Evolutionary conservation across 2,888 invertebrate species (phyloP), one percentile per base, ranked within the genome.

Genomic region (Drosophila parthenogenetica): DNA sequence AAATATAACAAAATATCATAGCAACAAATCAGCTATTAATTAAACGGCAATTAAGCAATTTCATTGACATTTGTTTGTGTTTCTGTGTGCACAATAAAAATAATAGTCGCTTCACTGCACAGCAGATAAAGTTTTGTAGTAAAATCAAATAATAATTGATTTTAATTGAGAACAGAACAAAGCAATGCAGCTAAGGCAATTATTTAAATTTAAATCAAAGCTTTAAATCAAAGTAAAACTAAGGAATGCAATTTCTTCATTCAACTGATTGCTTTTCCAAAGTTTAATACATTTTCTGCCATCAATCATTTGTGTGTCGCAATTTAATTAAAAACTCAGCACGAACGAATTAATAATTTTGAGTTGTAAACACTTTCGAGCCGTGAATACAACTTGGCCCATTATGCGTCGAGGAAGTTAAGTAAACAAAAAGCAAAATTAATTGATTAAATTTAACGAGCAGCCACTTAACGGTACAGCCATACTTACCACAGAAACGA

Each of bases 401-500:
- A 11, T 57, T 65, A 40, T 60, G 58, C 55, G 43, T 8, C 8
- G 22, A 42, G 42, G 22, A 37, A 14, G 32, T 11, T 39, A 16
- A 22, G 40, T 62, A 54, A 60, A 69, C 59, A 73, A 63, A 54
- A 54, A 50, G 42, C 32, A 25, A 66, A 69, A 71, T 73, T 73
- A 80, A 86, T 86, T 82, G 78, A 82, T 86, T 65, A 67, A 74
- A 61, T 72, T 80, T 77, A 86, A 86, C 51, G 83, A 77, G 64
- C 45, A 42, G 70, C 57, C 71, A 73, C 73, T 85, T 72, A 73
- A 62, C 54, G 39, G 59, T 48, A 48, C 48, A 61, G 39, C 42
- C 35, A 50, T 59, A 50, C 35, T 54, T 59, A 50, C 22, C 49
- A 46, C 35, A 57, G 42, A 25, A 48, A 42, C 45, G 49, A 43